phyloP scores from a whole-genome alignment of 1,140 invertebrate species.

The Papilio machaon region DNA sequence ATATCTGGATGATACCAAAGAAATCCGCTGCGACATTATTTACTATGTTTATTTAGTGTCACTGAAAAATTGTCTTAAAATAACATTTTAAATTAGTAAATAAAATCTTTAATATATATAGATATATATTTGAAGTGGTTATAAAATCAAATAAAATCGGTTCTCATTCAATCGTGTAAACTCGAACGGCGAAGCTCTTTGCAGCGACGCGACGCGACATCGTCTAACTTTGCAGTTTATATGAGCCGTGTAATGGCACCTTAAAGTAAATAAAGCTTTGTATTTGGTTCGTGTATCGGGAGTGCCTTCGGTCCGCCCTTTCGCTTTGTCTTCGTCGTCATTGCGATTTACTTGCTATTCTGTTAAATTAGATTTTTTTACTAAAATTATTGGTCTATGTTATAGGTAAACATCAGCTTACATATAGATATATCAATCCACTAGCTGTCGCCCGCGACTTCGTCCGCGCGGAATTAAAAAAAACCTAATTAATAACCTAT shows the following conservation, averaged over 20 bases:
- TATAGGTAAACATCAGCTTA: neutral
- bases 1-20: too few relatives aligned
- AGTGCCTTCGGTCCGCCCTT: conserved; percentile 53
- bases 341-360: conserved; percentile 1
- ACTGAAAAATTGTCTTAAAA: too few relatives aligned
- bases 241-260: conserved; percentile 80
- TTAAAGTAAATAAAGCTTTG: conserved; percentile 80
- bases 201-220: conserved; percentile 61
- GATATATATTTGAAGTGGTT: neutral
- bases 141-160: conserved; percentile 56
- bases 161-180: conserved; percentile 53
- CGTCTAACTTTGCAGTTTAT: conserved; percentile 79
- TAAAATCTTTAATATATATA: neutral
- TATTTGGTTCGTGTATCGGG: conserved; percentile 70
- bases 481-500: too few relatives aligned
- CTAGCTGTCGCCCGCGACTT: too few relatives aligned
- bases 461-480: too few relatives aligned
- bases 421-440: too few relatives aligned
- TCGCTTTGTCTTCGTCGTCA: conserved; percentile 62
- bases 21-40: too few relatives aligned
- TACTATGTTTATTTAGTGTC: too few relatives aligned
- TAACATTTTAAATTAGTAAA: too few relatives aligned
- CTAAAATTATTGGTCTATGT: neutral
- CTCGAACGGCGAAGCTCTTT: conserved; percentile 46
- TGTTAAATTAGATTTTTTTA: neutral